These are phyloP conservation scores for Heliconius cydno DNA, from an alignment of 2,888 invertebrate genomes.

Conservation along the genomic window DNA sequence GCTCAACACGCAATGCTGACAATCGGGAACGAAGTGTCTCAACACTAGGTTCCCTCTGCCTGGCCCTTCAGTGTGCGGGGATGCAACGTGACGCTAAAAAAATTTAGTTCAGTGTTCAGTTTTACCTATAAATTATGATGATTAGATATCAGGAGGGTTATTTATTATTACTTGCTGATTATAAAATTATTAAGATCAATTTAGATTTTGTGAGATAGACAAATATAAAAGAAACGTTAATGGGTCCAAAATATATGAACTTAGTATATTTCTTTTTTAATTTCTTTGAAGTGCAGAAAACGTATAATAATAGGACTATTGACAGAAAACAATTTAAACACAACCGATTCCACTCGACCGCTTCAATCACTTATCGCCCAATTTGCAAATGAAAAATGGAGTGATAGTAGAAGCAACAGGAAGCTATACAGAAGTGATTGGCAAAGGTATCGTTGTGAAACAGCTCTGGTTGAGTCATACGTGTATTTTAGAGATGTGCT, in stretches of 20 bases:
- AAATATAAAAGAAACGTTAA: neutral
- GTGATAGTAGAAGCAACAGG: conserved; percentile 65
- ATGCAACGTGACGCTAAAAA: too few species aligned
- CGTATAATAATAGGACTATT: neutral
- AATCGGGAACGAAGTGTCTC: too few species aligned
- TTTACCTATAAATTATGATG: neutral
- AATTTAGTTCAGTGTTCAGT: neutral
- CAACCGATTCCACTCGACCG: conserved; percentile 20
- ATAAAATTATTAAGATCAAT: neutral
- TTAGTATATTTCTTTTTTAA: neutral
- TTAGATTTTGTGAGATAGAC: neutral
- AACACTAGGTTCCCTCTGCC: too few species aligned
- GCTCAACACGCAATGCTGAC: too few species aligned
- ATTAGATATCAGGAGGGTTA: neutral
- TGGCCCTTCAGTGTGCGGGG: too few species aligned
- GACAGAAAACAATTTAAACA: neutral
- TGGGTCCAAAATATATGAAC: neutral
- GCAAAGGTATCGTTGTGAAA: conserved; percentile 79
- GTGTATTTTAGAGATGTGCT: conserved; percentile 67
- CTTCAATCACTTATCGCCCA: conserved; percentile 33
- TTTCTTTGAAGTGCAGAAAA: neutral
- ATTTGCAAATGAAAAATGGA: conserved; percentile 34
- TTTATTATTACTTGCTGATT: neutral
- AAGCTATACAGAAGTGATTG: conserved; percentile 80
- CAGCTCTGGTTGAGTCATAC: conserved; percentile 71